phyloP scores from a whole-genome alignment of 2,113 vertebrate genomes.

The Hippocampus zosterae region DNA sequence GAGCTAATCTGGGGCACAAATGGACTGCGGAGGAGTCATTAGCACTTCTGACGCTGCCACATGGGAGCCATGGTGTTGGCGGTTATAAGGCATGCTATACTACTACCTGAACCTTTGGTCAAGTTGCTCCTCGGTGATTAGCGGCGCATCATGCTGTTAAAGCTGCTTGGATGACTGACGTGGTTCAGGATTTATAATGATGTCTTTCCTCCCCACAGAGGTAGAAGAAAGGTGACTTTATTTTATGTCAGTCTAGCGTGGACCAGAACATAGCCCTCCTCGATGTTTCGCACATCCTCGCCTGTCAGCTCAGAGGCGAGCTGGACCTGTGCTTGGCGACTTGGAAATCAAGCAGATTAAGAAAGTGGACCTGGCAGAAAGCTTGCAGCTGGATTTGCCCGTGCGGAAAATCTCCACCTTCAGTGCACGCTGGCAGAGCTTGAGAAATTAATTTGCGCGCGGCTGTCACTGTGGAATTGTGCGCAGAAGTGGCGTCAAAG shows the following conservation, averaged over 20 bases:
- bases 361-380: slow-evolving; percentile 35
- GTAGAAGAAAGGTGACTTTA: neutral
- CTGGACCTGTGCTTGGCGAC: slow-evolving; percentile 43
- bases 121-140: neutral
- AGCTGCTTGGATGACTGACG: neutral
- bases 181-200: neutral
- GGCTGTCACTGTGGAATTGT: slow-evolving; percentile 1
- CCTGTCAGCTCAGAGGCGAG: slow-evolving; percentile 42
- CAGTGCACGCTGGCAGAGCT: slow-evolving; percentile 11
- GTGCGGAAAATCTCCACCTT: slow-evolving; percentile 17
- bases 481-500: slow-evolving; percentile 9
- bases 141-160: neutral
- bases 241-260: neutral
- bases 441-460: slow-evolving; percentile 13
- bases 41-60: slow-evolving; percentile 3
- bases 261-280: neutral
- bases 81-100: neutral
- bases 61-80: neutral
- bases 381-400: slow-evolving; percentile 31
- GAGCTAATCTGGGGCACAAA: neutral
- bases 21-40: neutral
- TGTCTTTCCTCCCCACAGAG: slow-evolving; percentile 2
- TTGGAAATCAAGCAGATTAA: slow-evolving; percentile 63
- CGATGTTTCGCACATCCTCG: neutral
- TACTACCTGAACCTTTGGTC: neutral